Conservation (phyloP, 2,888 invertebrate genomes). For the Catocala nupta region DNA sequence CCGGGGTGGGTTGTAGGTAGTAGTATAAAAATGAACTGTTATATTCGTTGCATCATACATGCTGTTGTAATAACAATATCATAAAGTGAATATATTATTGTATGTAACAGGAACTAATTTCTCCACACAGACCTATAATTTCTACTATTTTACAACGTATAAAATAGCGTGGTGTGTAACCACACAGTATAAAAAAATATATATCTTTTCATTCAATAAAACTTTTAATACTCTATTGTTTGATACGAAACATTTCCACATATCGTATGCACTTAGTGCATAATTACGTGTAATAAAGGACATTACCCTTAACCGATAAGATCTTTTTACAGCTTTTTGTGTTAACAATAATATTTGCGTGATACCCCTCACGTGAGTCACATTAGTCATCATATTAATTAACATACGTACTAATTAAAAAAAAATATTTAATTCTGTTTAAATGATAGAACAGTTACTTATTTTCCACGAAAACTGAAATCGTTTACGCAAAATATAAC, state of each 20-base stretch:
- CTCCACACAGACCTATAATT: constrained; percentile 13
- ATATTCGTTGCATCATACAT: no score
- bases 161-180: no score
- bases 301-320: constrained; percentile 65
- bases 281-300: constrained; percentile 75
- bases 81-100: no score
- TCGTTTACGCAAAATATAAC: constrained; percentile 13
- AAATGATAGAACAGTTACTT: constrained; percentile 42
- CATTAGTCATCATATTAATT: constrained; percentile 65
- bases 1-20: no score
- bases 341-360: constrained; percentile 68
- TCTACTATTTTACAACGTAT: constrained; percentile 16
- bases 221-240: constrained; percentile 54
- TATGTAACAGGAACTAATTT: constrained; percentile 7
- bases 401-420: constrained; percentile 45
- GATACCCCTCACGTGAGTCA: constrained; percentile 60
- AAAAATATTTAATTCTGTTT: constrained; percentile 37
- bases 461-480: constrained; percentile 37
- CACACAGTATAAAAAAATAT: not conserved
- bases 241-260: constrained; percentile 49
- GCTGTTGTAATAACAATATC: no score
- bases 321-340: constrained; percentile 73
- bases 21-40: no score
- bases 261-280: constrained; percentile 60
- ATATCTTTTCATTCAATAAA: constrained; percentile 49